phyloP scores from a whole-genome alignment of 2,888 invertebrate genomes.

The Oxyteleia sp. region DNA sequence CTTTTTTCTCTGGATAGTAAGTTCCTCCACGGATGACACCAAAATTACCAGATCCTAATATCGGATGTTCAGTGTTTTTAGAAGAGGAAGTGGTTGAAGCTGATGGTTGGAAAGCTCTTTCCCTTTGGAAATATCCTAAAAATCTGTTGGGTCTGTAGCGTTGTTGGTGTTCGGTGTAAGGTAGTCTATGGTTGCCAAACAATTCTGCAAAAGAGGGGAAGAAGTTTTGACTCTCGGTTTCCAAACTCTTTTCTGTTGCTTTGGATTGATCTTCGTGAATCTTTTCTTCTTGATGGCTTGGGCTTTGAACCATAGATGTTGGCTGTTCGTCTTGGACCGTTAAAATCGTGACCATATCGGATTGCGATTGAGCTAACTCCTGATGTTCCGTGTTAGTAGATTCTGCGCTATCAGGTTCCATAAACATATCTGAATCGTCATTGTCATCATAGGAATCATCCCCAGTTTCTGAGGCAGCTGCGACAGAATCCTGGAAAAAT shows the following conservation, averaged over 20 bases:
- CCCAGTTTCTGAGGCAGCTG: conserved; percentile 82
- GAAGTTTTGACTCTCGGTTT: conserved; percentile 91
- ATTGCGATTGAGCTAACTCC: conserved; percentile 29
- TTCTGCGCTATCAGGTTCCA: conserved; percentile 86
- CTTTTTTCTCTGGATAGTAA: conserved; percentile 91
- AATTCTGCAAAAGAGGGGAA: conserved; percentile 93
- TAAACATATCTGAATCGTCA: conserved; percentile 88
- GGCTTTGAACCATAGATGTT: conserved; percentile 49
- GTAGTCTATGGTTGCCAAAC: conserved; percentile 90
- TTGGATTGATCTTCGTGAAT: conserved; percentile 55
- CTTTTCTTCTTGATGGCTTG: conserved; percentile 52
- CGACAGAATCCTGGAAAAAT: conserved; percentile 83
- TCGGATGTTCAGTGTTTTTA: conserved; percentile 89
- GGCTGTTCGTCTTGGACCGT: conserved; percentile 48
- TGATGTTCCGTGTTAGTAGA: conserved; percentile 70
- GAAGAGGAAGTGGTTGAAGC: conserved; percentile 76
- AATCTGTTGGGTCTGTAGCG: conserved; percentile 86
- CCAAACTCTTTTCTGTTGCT: conserved; percentile 87
- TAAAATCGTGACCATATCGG: conserved; percentile 49
- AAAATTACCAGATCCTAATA: conserved; percentile 92
- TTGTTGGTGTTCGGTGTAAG: conserved; percentile 89
- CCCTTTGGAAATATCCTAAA: conserved; percentile 85
- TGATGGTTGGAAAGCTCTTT: conserved; percentile 80
- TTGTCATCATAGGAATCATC: conserved; percentile 86
- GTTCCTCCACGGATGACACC: conserved; percentile 95